Base-by-base conservation (phyloP, 2,888 invertebrate genomes). In the Sphaerophoria rueppellii region DNA sequence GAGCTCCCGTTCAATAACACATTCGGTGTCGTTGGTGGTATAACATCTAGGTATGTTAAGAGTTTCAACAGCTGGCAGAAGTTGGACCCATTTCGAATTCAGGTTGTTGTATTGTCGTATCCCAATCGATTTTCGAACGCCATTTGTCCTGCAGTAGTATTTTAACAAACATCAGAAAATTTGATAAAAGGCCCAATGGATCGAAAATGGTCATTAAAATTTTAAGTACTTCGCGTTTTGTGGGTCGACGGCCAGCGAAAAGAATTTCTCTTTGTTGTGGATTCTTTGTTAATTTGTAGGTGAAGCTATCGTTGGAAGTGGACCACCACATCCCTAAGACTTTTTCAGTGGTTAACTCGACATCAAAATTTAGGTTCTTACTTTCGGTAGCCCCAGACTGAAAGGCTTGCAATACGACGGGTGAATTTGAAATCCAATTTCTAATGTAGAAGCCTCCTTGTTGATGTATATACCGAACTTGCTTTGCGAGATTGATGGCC, bases 391-490 rank as follows among this genome's bases (percentile, higher is more conserved):
- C n/a, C n/a, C n/a, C n/a, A n/a, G n/a, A n/a, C n/a, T n/a, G n/a
- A n/a, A n/a, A n/a, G n/a, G n/a, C n/a, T n/a, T n/a, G n/a, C n/a
- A n/a, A n/a, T n/a, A n/a, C n/a, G n/a, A n/a, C n/a, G n/a, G n/a
- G n/a, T n/a, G n/a, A n/a, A n/a, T n/a, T n/a, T n/a, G n/a, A n/a
- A n/a, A n/a, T n/a, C n/a, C n/a, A n/a, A n/a, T n/a, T n/a, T n/a
- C n/a, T n/a, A n/a, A n/a, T n/a, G n/a, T n/a, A n/a, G n/a, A n/a
- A n/a, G n/a, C n/a, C n/a, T n/a, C n/a, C n/a, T n/a, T n/a, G n/a
- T n/a, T n/a, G n/a, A 52, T 79, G 86, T 35, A 86, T 77, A 60
- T 71, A 81, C 4, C 55, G 58, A 4, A 87, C 65, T 48, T 88
- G 75, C 11, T 81, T 81, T 35, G 76, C 76, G 12, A 86, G 48